phyloP scores from a whole-genome alignment of 2,888 invertebrate species.

The Trisateles emortualis region DNA sequence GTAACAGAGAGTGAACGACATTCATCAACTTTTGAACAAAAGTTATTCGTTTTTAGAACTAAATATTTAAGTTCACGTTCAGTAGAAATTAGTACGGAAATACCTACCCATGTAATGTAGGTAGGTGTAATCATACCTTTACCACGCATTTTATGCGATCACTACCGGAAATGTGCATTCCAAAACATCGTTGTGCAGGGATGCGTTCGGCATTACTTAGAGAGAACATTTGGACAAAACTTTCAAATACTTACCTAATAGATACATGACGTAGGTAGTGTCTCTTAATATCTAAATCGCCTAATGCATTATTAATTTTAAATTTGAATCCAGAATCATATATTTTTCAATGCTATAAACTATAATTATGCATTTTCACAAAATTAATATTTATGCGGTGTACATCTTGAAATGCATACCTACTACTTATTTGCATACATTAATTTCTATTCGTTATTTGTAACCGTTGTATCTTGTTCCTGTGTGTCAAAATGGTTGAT shows the following conservation, averaged over 20 bases:
- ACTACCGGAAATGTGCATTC: slow-evolving; percentile 28
- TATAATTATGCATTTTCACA: slow-evolving; percentile 16
- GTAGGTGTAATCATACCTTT: not conserved
- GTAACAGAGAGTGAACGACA: slow-evolving; percentile 18
- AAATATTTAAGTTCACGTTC: not conserved
- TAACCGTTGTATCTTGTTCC: slow-evolving; percentile 1
- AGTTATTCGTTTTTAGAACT: not conserved
- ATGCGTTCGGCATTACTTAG: slow-evolving; percentile 36
- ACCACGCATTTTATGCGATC: slow-evolving; percentile 23
- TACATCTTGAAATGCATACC: not conserved
- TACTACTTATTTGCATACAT: not conserved
- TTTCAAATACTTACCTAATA: slow-evolving; percentile 20
- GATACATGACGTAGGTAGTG: slow-evolving; percentile 1
- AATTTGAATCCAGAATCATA: slow-evolving; percentile 10
- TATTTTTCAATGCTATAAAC: slow-evolving; percentile 23
- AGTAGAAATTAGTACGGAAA: slow-evolving; percentile 21
- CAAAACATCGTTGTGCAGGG: slow-evolving; percentile 33
- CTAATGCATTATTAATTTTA: not conserved
- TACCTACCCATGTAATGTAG: not conserved
- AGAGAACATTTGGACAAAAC: slow-evolving; percentile 21
- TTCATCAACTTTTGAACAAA: slow-evolving; percentile 1
- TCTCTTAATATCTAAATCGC: not conserved
- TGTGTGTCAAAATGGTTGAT: not conserved
- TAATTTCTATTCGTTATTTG: slow-evolving; percentile 3
- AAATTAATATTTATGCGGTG: slow-evolving; percentile 15